Base-by-base conservation (phyloP, 35 echinoderm and acorn worm species). In the Ophioderma brevispina region DNA sequence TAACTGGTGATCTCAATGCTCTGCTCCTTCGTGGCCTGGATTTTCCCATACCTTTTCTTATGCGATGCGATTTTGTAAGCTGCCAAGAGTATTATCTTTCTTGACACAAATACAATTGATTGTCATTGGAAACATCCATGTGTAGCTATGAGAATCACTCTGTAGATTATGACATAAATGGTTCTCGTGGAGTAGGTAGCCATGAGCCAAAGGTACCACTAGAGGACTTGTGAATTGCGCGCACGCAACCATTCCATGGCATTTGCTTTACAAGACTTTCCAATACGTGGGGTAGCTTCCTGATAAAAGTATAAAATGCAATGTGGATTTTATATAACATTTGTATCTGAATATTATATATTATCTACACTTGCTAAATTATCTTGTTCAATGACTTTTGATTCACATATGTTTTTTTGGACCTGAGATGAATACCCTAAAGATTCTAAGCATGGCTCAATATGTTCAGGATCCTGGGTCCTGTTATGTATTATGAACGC, bases 211-310 rank as follows among this genome's bases (percentile, higher is more conserved):
- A 21, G 97, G 97, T 80, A 95, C 94, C 19, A 99, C 78, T 32
- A 99, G 91, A n/a, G 97, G 97, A 30, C 91, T 84, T 17, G 97
- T 90, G 81, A 90, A 99, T 39, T 95, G 81, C 40, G 95, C 97
- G 37, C 97, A 99, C 97, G 93, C 95, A 13, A 87, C 90, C 90
- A 99, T 93, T 90, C 90, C 90, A 99, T 93, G 33, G 97, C 90
- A 63, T 95, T 94, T 25, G n/a, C n/a, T 82, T 89, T 11, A 99
- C 90, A 38, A 99, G 85, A 78, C 79, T 70, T 43, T 89, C 88
- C 49, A 99, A 77, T 70, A 85, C 52, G 38, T 90, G 40, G 81
- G 97, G 88, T 79, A 92, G 64, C 63, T 87, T 64, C 43, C 93
- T 95, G 88, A 31, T 33, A 77, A 79, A 0, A 38, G 17, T 8